Conservation (phyloP, 2,113 vertebrate species). For the Ammodytes marinus region DNA sequence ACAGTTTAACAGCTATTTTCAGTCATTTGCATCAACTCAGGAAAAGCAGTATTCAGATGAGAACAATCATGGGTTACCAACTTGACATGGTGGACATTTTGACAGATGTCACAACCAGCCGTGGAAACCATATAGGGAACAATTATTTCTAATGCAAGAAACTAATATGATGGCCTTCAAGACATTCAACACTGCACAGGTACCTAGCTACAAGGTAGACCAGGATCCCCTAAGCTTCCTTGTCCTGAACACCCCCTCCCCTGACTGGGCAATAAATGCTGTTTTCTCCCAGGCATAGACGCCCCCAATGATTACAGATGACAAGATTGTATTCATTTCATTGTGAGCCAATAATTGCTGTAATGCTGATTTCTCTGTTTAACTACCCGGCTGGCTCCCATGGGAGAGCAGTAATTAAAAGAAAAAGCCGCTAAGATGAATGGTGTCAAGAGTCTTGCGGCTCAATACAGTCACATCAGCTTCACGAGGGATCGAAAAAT, state of each 20-base stretch:
- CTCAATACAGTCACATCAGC: constrained; percentile 54
- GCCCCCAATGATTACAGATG: constrained; percentile 88
- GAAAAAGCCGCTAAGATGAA: constrained; percentile 83
- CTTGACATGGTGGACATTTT: not conserved
- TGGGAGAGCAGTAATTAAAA: constrained; percentile 86
- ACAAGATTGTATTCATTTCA: constrained; percentile 88
- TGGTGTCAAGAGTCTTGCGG: constrained; percentile 74
- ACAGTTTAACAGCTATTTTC: not conserved
- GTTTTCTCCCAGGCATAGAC: constrained; percentile 84
- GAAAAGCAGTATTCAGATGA: not conserved
- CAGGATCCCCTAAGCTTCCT: not conserved
- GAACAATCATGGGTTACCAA: not conserved
- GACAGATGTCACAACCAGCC: too few species aligned
- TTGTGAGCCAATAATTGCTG: constrained; percentile 88
- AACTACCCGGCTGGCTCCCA: constrained; percentile 85
- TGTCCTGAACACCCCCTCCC: not conserved
- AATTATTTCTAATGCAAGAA: not conserved
- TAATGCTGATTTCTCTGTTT: constrained; percentile 88
- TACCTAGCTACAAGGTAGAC: not conserved
- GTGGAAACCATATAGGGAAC: too few species aligned
- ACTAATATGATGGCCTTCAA: not conserved
- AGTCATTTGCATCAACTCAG: constrained; percentile 6
- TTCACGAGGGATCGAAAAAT: constrained; percentile 41
- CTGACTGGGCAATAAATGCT: constrained; percentile 54
- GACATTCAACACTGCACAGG: not conserved